Evolutionary conservation across 64 coral and sea anemone genomes (phyloP).

Genomic region (Cladopsammia gracilis): DNA sequence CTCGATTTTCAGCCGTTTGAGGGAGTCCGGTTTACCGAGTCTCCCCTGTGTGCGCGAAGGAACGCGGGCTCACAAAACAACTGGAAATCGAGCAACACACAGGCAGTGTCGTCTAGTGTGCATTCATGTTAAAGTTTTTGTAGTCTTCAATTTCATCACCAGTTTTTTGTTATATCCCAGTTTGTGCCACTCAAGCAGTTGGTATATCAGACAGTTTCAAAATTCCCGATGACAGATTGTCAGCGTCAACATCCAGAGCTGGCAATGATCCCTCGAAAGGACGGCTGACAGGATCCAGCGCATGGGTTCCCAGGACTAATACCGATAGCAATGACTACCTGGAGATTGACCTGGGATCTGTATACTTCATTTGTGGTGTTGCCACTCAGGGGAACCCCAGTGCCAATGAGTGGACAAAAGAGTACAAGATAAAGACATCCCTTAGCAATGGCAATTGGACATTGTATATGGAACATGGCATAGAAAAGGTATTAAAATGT

Average conservation of each 20-base stretch:
- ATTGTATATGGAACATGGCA: too few species aligned
- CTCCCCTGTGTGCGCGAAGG: too few species aligned
- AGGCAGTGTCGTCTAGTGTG: too few species aligned
- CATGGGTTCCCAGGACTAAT: background rate
- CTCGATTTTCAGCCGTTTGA: too few species aligned
- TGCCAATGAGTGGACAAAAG: background rate
- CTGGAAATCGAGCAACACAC: too few species aligned
- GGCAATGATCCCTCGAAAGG: background rate
- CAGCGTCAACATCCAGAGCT: background rate
- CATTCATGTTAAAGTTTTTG: too few species aligned
- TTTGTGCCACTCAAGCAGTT: background rate
- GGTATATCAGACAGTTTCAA: background rate
- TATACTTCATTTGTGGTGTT: conserved; percentile 52
- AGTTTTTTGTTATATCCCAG: background rate
- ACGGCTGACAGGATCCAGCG: background rate
- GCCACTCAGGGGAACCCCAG: conserved; percentile 47
- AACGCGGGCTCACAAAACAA: too few species aligned
- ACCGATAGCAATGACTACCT: conserved; percentile 31
- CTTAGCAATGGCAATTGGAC: background rate
- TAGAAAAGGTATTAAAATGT: too few species aligned
- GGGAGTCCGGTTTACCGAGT: too few species aligned
- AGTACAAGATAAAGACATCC: conserved; percentile 27
- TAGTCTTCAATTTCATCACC: too few species aligned
- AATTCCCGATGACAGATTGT: background rate
- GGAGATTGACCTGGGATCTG: conserved; percentile 33